Evolutionary conservation across 1,140 invertebrate genomes (phyloP), one percentile per base, ranked within the genome.

Genomic region (Pomacea maculata): DNA sequence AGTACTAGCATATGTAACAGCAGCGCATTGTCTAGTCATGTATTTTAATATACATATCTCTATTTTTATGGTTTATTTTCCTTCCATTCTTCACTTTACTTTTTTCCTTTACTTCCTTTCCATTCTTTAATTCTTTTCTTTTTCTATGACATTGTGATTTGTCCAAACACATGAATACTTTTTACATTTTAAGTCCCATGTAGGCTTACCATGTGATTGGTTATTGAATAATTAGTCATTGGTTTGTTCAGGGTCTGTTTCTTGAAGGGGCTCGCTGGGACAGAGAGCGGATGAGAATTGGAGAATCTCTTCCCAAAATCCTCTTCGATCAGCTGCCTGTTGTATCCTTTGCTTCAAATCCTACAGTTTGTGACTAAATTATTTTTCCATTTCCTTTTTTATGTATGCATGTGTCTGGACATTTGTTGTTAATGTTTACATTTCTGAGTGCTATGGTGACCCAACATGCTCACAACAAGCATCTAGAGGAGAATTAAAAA

Each of bases 201-300:
- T 61, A 61, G 1, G 9, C 57, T 61, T 1, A 12, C 12, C 67
- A 12, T 70, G 67, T n/a, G 21, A n/a, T 25, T n/a, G 12, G 11
- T 70, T 21, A 70, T 70, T n/a, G 29, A 70, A 70, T 14, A 25
- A n/a, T 76, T 21, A 64, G 57, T 64, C 12, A 15, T 25, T 85
- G 54, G 72, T 78, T 0, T 77, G 83, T 90, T 68, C 85, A 91
- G 91, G 91, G 90, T 29, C 80, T 91, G 64, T 92, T 88, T 83
- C 74, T 92, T n/a, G 90, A 92, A 84, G 90, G 91, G 29, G 88
- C 90, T 29, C 81, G 90, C 21, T 91, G 89, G 87, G 89, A 91
- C 82, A 83, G 87, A 77, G 88, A 88, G 14, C 89, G 81, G 7
- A 85, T 86, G 81, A n/a, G 83, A 17, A 80, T 91, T 15, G 89